Evolutionary conservation across 2,888 invertebrate species (phyloP), one percentile per base, ranked within the genome.

Genomic region (Tetrapedia diversipes): DNA sequence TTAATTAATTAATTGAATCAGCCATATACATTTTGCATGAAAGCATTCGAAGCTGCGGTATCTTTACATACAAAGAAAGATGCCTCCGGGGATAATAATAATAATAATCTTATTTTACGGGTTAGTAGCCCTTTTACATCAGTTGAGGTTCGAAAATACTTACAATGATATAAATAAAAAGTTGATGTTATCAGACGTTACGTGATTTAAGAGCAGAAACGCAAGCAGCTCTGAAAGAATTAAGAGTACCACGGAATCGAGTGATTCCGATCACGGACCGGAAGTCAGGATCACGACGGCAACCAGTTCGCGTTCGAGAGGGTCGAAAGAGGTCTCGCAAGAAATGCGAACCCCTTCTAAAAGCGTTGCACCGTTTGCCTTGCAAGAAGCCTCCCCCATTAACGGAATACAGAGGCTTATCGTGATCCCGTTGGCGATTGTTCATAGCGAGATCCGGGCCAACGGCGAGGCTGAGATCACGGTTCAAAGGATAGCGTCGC

Each of bases 401-500:
- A 32, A 29, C 19, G 47, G 22, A 11, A 14, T 11, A 22, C 1
- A 8, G n/a, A 57, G 34, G 49, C 41, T 60, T 51, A 51, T 43
- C 60, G 49, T 41, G 39, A 49, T 34, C 24, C 54, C 19, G 19
- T n/a, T 4, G 39, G 19, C 8, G 0, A 19, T 45, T 63, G 47
- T 63, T 37, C 69, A n/a, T 41, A 1, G 19, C 45, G 27, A 53
- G 16, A 45, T 61, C 11, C 37, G 22, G 37, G 22, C 34, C 27
- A 34, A 7, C 32, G 24, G 2, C 1, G 22, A 16, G 8, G 32
- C 16, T 1, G 49, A 27, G 41, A 49, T 24, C 29, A 8, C 14
- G 32, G 56, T 11, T 65, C 29, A 24, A 49, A 34, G 24, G 47
- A 24, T 49, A 32, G 14, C 24, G 19, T 39, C 8, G 37, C 34